Conservation (phyloP, 1,140 invertebrate genomes). For the Muscidifurax raptorellus region DNA sequence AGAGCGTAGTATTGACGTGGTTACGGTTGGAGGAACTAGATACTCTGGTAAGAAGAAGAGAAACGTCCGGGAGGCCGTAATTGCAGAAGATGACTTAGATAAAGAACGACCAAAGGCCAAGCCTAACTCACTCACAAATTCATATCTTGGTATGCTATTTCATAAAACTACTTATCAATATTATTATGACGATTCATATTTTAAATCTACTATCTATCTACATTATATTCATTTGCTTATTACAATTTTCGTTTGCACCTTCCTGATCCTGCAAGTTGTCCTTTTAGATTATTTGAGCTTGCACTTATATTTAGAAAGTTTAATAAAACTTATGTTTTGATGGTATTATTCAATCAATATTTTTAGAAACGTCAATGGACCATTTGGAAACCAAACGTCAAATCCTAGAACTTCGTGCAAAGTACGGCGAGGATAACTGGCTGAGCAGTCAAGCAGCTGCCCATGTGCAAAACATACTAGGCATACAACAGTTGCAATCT, state of each 20-base stretch:
- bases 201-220: too few relatives aligned
- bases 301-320: too few relatives aligned
- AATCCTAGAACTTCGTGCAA: conserved; percentile 77
- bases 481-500: conserved; percentile 64
- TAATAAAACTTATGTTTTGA: too few relatives aligned
- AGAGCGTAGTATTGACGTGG: conserved; percentile 44
- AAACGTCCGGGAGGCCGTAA: conserved; percentile 67
- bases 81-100: conserved; percentile 64
- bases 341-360: not conserved
- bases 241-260: too few relatives aligned
- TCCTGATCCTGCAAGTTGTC: too few relatives aligned
- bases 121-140: conserved; percentile 19
- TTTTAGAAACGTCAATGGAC: conserved; percentile 66
- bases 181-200: too few relatives aligned
- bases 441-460: conserved; percentile 76
- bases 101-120: conserved; percentile 55
- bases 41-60: conserved; percentile 57
- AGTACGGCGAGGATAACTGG: conserved; percentile 79
- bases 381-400: conserved; percentile 80
- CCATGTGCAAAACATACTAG: conserved; percentile 77
- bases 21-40: not conserved
- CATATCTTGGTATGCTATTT: conserved; percentile 6
- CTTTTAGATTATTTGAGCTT: too few relatives aligned
- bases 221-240: too few relatives aligned
- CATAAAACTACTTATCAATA: not conserved